These are phyloP conservation scores for Mimachlamys varia DNA, from an alignment of 2,888 invertebrate species.

Conservation along the genomic window DNA sequence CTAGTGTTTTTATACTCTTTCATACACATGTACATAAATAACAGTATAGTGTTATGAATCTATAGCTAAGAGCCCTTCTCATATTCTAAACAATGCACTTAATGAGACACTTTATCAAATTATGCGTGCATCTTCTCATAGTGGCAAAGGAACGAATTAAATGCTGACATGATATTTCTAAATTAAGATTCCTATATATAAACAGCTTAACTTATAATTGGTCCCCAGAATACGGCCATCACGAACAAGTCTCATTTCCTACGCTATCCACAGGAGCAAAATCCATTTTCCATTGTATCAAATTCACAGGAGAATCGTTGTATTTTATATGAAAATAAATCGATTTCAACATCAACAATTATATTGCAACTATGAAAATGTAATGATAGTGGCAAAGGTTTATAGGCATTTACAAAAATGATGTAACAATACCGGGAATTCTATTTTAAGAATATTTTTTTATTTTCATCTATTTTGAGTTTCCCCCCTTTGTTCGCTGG, in stretches of 20 bases:
- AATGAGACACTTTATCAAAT: not conserved
- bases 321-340: not conserved
- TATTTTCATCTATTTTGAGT: not conserved
- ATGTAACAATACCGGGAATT: not conserved
- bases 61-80: not conserved
- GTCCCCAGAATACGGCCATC: not conserved
- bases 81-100: not conserved
- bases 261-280: not conserved
- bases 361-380: not conserved
- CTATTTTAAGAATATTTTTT: not conserved
- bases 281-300: slow-evolving; percentile 3
- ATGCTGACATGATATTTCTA: slow-evolving; percentile 13
- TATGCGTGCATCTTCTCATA: not conserved
- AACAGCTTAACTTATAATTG: not conserved
- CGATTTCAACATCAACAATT: slow-evolving; percentile 2
- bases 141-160: not conserved
- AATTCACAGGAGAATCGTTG: not conserved
- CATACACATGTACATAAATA: too few species aligned
- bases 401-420: not conserved
- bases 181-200: slow-evolving; percentile 1
- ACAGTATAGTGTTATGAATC: too few species aligned
- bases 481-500: not conserved
- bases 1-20: too few species aligned
- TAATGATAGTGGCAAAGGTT: not conserved
- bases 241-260: slow-evolving; percentile 14